Evolutionary conservation across 2,113 vertebrate species (phyloP), one percentile per base, ranked within the genome.

Genomic region (Taxidea taxus): DNA sequence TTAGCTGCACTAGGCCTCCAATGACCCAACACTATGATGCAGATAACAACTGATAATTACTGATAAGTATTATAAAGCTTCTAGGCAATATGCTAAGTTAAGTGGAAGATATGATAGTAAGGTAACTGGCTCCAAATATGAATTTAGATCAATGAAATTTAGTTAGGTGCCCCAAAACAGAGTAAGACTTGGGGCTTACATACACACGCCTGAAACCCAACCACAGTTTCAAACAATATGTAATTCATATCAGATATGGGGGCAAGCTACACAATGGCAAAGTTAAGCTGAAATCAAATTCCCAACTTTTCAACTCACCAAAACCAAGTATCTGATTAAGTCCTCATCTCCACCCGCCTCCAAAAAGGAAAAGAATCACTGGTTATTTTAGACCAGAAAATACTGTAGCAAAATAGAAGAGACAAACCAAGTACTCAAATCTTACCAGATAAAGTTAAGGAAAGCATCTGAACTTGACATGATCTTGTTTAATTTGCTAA

Each of bases 361-460:
- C 27, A n/a, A 68, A n/a, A 84, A 54, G 51, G 64, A 62, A 27
- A 75, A 78, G 81, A 93, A 80, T 9, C 13, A 60, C 6, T 54
- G 51, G 47, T 64, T 83, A 92, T 94, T 93, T 85, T 82, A 93
- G 51, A 88, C 3, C n/a, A 87, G 29, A 74, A 97, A 91, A 78
- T 44, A 6, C 92, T 87, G 85, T 42, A 64, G 29, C 51, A 58
- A 88, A 92, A 44, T 27, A 90, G 60, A 47, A 96, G 72, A 88
- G 39, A 68, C 20, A 83, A 90, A 56, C 62, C 23, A 92, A 93
- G 6, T 64, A 6, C 64, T 94, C 51, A 84, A 25, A 86, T 89
- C 47, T 90, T 58, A 78, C 12, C 7, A 90, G 42, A 90, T 70
- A 70, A 91, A 64, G 62, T 80, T 78, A 80, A 85, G 9, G 29